Base-by-base conservation (phyloP, 2,797 vertebrate species). In the Poeciliopsis gracilis region DNA sequence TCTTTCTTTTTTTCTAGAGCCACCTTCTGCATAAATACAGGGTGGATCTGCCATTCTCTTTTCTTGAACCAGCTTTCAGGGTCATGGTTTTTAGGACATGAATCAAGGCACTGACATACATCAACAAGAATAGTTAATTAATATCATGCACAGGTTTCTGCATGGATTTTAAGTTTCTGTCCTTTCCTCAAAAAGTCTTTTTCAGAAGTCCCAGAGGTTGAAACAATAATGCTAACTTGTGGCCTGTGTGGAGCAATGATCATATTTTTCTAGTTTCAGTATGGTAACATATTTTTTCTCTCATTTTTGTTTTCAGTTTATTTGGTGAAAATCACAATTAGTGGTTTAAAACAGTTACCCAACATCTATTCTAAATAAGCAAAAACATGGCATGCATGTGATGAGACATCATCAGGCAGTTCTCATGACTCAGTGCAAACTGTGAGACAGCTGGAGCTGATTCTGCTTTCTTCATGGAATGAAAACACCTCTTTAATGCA, bases 161-260 rank as follows among this genome's bases (percentile, higher is more conserved):
- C 83, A 88, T 61, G 90, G 87, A 85, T 80, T 72, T 49, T 15
- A 69, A 47, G 79, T 84, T 79, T 83, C 84, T 87, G 84, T 88
- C 70, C 84, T 94, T 94, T 95, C 91, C 91, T 91, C 92, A 88
- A 90, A 89, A 90, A 87, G 88, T 76, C 86, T 90, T 92, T 90
- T 87, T 90, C 86, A 83, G 25, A 86, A 89, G 88, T 85, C 77
- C 53, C 80, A 90, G 85, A 91, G 88, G 84, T 87, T 84, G 49
- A 81, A 84, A 86, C 72, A 81, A 85, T 84, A 86, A 83, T 83
- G 67, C 90, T 84, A 69, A 78, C 79, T 93, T 70, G 73, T 53
- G 61, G 78, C 53, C 9, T 23, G 20, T 41, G 20, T 25, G 33
- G 18, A 6, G 5, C 20, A 25, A 25, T 12, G 3, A 23, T 12